Evolutionary conservation across 1,140 invertebrate species (phyloP), one percentile per base, ranked within the genome.

Genomic region (Hyles euphorbiae): DNA sequence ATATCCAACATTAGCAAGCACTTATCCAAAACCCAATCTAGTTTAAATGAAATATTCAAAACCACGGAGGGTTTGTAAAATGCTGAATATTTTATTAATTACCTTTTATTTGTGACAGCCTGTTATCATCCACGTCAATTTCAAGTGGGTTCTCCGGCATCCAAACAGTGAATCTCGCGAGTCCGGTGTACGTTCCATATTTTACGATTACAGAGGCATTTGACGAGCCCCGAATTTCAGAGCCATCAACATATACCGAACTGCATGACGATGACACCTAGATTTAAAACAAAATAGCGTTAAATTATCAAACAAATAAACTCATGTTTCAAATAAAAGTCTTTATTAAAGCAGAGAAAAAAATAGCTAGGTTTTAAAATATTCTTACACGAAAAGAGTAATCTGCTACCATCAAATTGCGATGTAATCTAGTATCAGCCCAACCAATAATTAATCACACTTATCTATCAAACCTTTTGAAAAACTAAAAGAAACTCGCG

Each of bases 231-330:
- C 97, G 92, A 44, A 97, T 96, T 90, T 99, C 98, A 10, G 97
- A 97, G 0, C 98, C 98, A 87, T 99, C 98, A 5, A 99, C 94
- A 88, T 98, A 99, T 3, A 99, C 96, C 3, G 96, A 97, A 65
- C 97, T 98, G 88, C 98, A 99, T 4, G 97, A 98, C 1, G 96
- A 96, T 6, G 97, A 98, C 2, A 99, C 97, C 97, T 98, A 75
- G 7, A 10, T 54, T 33, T 3, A 56, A 5, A 72, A 12, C 57
- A 8, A 51, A 22, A 22, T 22, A 22, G 22, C 22, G 22, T 22
- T 22, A 22, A 22, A 22, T 22, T 22, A 22, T 22, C 22, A 22
- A 22, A 22, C 22, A 22, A 22, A 22, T 1, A 22, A 22, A 22
- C 22, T 22, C 22, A 22, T 22, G 22, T 22, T 22, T 22, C 22